Conservation (phyloP, 1,140 invertebrate genomes). For the Neodiprion fabricii region DNA sequence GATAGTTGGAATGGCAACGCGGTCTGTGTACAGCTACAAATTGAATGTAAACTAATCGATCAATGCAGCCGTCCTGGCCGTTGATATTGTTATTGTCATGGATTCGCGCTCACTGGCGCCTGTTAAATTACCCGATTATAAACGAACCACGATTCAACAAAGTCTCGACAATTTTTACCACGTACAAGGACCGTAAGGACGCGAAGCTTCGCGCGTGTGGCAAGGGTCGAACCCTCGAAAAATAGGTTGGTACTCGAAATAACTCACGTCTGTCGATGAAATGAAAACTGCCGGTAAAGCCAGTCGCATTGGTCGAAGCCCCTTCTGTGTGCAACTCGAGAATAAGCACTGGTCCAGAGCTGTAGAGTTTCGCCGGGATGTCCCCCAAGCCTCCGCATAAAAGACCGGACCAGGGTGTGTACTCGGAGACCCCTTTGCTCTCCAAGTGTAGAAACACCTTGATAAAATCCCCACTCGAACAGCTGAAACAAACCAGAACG, state of each 20-base stretch:
- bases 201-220: too few species aligned
- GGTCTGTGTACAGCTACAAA: neutral
- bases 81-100: too few species aligned
- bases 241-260: too few species aligned
- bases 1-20: neutral
- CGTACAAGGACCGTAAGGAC: too few species aligned
- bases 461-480: slow-evolving; percentile 77
- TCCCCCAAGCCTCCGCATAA: slow-evolving; percentile 78
- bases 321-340: slow-evolving; percentile 80
- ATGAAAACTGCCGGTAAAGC: slow-evolving; percentile 80
- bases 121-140: too few species aligned
- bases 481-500: slow-evolving; percentile 68
- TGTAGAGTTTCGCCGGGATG: slow-evolving; percentile 79
- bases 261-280: slow-evolving; percentile 85
- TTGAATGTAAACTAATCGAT: slow-evolving; percentile 1
- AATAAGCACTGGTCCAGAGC: slow-evolving; percentile 79
- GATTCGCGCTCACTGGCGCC: too few species aligned
- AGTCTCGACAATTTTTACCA: too few species aligned
- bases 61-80: too few species aligned
- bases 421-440: slow-evolving; percentile 75
- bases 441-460: slow-evolving; percentile 81
- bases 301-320: slow-evolving; percentile 69
- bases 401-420: slow-evolving; percentile 76
- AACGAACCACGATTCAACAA: too few species aligned
- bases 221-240: too few species aligned